Percentiles rank a stretch among this genome's conserved stretches.
phyloP scores from a whole-genome alignment of 1,140 invertebrate species.

The Propsilocerus akamusi region DNA sequence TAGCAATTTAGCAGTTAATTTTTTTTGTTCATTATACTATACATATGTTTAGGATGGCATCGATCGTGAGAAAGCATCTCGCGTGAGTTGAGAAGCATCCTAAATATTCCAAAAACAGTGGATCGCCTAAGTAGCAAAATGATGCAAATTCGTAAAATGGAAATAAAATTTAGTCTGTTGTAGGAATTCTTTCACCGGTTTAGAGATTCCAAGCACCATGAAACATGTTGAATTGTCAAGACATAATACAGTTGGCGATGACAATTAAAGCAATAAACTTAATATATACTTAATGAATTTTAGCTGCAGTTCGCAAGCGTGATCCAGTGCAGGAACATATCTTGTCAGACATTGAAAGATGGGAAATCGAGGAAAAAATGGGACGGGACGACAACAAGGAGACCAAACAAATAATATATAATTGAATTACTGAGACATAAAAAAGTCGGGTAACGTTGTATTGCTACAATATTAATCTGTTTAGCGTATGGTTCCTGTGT shows the following conservation, averaged over 20 bases:
- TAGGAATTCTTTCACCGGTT: background rate
- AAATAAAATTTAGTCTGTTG: background rate
- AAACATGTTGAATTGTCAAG: slow-evolving; percentile 12
- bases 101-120: background rate
- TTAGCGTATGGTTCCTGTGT: too few relatives aligned
- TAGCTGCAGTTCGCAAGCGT: slow-evolving; percentile 42
- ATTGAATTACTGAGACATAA: too few relatives aligned
- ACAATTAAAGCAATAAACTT: slow-evolving; percentile 1
- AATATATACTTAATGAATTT: slow-evolving; percentile 17
- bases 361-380: slow-evolving; percentile 79
- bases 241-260: slow-evolving; percentile 12
- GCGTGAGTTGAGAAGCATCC: background rate
- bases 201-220: background rate
- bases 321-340: slow-evolving; percentile 29
- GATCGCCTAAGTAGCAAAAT: background rate
- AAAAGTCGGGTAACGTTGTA: too few relatives aligned
- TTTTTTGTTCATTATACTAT: too few relatives aligned
- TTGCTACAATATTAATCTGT: too few relatives aligned
- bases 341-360: slow-evolving; percentile 62
- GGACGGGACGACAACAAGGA: too few relatives aligned
- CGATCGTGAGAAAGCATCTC: slow-evolving; percentile 1
- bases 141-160: background rate
- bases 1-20: too few relatives aligned
- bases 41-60: background rate
- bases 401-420: too few relatives aligned